phyloP scores from a whole-genome alignment of 2,113 vertebrate species.

The Tyrannus savana region DNA sequence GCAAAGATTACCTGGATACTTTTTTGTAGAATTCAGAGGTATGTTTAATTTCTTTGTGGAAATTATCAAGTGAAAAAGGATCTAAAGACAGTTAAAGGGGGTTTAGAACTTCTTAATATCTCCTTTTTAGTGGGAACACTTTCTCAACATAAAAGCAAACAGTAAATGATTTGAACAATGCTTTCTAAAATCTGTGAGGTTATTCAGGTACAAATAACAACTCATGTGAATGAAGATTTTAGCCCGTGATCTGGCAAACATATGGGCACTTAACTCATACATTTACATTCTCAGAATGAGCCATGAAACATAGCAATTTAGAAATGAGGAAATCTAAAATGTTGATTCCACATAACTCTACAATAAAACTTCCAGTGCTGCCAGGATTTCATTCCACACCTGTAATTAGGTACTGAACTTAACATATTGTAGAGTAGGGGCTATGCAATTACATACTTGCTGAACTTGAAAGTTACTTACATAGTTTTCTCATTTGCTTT shows the following conservation, averaged over 20 bases:
- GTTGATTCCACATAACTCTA: constrained; percentile 10
- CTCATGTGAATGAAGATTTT: not conserved
- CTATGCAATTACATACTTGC: not conserved
- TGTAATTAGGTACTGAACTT: not conserved
- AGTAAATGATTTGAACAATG: not conserved
- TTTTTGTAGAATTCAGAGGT: not conserved
- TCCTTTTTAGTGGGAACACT: not conserved
- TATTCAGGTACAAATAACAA: constrained; percentile 5
- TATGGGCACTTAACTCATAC: not conserved
- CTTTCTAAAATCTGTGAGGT: not conserved
- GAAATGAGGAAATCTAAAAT: constrained; percentile 17
- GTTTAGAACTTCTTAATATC: not conserved
- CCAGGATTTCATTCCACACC: not conserved
- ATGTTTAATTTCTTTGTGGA: not conserved
- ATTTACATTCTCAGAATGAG: constrained; percentile 40
- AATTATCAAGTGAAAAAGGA: not conserved
- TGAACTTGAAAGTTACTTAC: not conserved
- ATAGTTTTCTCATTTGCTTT: not conserved
- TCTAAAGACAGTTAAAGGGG: not conserved
- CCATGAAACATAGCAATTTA: not conserved
- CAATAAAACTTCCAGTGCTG: constrained; percentile 7
- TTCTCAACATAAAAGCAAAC: not conserved
- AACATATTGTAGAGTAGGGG: not conserved
- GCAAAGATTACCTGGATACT: not conserved
- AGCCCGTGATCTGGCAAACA: not conserved